Base-by-base conservation (phyloP, 1,140 invertebrate genomes). In the Ostrea edulis region DNA sequence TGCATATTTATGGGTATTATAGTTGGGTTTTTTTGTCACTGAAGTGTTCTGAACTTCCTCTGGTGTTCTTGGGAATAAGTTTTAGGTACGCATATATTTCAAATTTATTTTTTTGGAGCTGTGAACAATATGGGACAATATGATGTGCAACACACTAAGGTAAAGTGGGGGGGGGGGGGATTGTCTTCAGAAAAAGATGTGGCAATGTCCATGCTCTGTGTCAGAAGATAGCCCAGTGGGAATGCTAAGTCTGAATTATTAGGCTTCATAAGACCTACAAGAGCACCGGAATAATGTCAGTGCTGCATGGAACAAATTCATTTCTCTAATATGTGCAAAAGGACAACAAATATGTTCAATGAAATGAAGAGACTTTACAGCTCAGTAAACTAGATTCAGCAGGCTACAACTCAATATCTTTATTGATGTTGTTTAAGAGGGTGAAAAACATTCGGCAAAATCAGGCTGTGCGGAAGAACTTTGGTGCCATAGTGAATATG, bases 401-500 rank as follows among this genome's bases (percentile, higher is more conserved):
- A 62, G 55, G 55, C 55, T 20, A 62, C 68, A 29, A 14, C 29
- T 77, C 68, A 77, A 77, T 77, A 77, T 77, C 25, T 29, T 77
- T 62, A 77, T 77, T 77, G 25, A 29, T 9, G 68, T 25, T 77
- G 68, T 29, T 12, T 0, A 77, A 77, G 68, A 35, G 68, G 25
- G 29, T 22, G 65, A 0, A 25, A 35, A 35, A 29, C 29, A 77
- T 77, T 77, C 11, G 68, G 1, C 25, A 77, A 35, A 77, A 77
- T 77, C 25, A 77, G 68, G 68, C 29, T 77, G 8, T 77, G 68
- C 14, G 22, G 68, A 29, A 77, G 68, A 77, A 77, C 25, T 77
- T 77, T 11, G 29, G 68, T 25, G 68, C 25, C 25, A 77, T 77
- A 77, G 25, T 77, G 68, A 77, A 77, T 35, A 25, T 77, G 68